These are phyloP conservation scores for Nansenia antarctica DNA, from an alignment of 2,113 vertebrate genomes.

Conservation along the genomic window DNA sequence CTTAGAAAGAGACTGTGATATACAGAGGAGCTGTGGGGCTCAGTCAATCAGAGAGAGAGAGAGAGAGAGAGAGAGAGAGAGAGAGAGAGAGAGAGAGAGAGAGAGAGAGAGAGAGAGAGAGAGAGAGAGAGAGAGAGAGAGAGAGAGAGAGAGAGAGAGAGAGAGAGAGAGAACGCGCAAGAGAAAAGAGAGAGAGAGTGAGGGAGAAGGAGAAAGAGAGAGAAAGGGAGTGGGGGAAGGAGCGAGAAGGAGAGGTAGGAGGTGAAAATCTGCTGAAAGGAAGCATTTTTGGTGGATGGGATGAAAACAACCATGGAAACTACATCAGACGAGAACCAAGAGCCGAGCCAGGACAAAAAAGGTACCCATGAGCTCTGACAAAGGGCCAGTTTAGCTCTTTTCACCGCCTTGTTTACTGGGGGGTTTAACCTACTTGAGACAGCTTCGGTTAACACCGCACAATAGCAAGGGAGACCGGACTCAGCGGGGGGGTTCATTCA, in stretches of 20 bases:
- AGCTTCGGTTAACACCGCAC: slow-evolving; percentile 41
- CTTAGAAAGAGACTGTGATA: slow-evolving; percentile 74
- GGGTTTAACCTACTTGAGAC: slow-evolving; percentile 62
- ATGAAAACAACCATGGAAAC: slow-evolving; percentile 95
- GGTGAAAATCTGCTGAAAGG: slow-evolving; percentile 78
- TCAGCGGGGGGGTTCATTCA: background rate
- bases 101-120: slow-evolving; percentile 45
- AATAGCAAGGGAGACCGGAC: slow-evolving; percentile 33
- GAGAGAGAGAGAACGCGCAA: slow-evolving; percentile 6
- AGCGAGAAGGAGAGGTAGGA: slow-evolving; percentile 47
- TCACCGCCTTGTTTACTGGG: slow-evolving; percentile 73
- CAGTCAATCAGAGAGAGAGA: slow-evolving; percentile 70
- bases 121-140: slow-evolving; percentile 10
- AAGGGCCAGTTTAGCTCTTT: slow-evolving; percentile 82
- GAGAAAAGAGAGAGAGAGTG: slow-evolving; percentile 46
- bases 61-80: slow-evolving; percentile 55
- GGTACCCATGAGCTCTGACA: slow-evolving; percentile 81
- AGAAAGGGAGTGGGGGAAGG: slow-evolving; percentile 59
- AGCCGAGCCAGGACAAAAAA: slow-evolving; percentile 91
- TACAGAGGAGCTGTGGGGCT: slow-evolving; percentile 73
- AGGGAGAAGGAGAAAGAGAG: slow-evolving; percentile 36
- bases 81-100: slow-evolving; percentile 53
- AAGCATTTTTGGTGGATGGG: slow-evolving; percentile 89
- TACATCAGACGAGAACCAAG: slow-evolving; percentile 87
- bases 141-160: slow-evolving; percentile 49